Evolutionary conservation across 1,140 invertebrate genomes (phyloP), one percentile per base, ranked within the genome.

Genomic region (Anastatus disparis): DNA sequence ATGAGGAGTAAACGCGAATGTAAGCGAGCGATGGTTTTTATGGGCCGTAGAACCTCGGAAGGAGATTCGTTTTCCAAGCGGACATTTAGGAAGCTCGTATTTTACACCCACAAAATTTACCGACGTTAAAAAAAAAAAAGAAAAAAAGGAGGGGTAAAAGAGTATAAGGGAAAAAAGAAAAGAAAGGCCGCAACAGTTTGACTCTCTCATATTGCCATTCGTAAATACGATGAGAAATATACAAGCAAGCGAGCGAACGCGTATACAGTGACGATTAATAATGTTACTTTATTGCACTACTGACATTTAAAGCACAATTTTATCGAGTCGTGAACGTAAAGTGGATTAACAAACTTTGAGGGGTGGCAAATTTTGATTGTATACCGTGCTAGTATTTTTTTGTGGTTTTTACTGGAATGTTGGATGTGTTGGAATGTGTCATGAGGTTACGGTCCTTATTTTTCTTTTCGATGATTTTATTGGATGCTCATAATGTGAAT

Each of bases 31-130:
- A 62, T 22, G 58, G 31, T 71, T 69, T 72, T 74, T 69, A 74
- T 74, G 63, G 50, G 17, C 52, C 44, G 48, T 42, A 62, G 48
- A 70, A 58, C 58, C 55, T 58, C 42, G 26, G 27, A 44, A 64
- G 50, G 8, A 50, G 50, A 64, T 63, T 69, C 59, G 59, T 70
- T 48, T 63, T 56, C 50, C 58, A 35, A 53, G 40, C 56, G 24
- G 68, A 65, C 69, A 67, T 66, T 74, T 72, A 74, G 61, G 68
- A 72, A 71, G 59, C 56, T 56, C 73, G 59, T 74, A 74, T 74
- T 74, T 74, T 53, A 71, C 70, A 64, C 72, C 69, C 70, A 64
- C 69, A 62, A 72, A 71, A 74, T 74, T 74, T 74, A 73, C 64
- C 44, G 70, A 50, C 62, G 44, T 31, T 44, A 12, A 17, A n/a